Conservation (phyloP, 1,140 invertebrate species). For the Platorchestia sp. region DNA sequence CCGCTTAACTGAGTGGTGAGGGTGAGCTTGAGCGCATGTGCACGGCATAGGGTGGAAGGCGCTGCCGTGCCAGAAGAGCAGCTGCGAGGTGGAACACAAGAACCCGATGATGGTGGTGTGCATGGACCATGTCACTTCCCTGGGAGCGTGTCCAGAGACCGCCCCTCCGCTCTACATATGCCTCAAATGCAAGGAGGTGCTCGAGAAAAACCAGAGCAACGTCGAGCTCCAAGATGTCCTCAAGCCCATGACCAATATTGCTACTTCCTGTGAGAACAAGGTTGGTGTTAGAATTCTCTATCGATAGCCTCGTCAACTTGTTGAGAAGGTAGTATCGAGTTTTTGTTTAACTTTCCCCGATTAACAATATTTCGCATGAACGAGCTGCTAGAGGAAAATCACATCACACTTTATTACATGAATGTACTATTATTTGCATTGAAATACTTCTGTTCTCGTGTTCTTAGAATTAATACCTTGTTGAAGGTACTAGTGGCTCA, state of each 20-base stretch:
- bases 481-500: not conserved
- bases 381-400: not conserved
- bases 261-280: conserved; percentile 97
- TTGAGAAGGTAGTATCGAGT: not conserved
- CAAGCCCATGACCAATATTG: conserved; percentile 94
- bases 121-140: conserved; percentile 84
- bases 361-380: not conserved
- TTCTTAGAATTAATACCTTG: not conserved
- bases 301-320: not conserved
- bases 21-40: not conserved
- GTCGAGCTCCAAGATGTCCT: conserved; percentile 85
- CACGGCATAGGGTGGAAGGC: conserved; percentile 72
- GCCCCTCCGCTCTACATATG: conserved; percentile 96
- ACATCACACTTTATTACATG: too few relatives aligned
- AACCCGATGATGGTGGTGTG: conserved; percentile 91
- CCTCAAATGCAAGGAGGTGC: conserved; percentile 95
- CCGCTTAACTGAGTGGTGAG: not conserved
- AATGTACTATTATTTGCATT: too few relatives aligned
- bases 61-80: conserved; percentile 83
- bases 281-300: conserved; percentile 72
- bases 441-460: not conserved
- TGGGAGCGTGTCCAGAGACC: conserved; percentile 78
- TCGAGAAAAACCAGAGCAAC: conserved; percentile 73
- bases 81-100: conserved; percentile 78
- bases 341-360: not conserved